Percentiles rank a stretch among this genome's conserved stretches.
Evolutionary conservation across 2,113 vertebrate species (phyloP).

Genomic region (Lanius ludovicianus): DNA sequence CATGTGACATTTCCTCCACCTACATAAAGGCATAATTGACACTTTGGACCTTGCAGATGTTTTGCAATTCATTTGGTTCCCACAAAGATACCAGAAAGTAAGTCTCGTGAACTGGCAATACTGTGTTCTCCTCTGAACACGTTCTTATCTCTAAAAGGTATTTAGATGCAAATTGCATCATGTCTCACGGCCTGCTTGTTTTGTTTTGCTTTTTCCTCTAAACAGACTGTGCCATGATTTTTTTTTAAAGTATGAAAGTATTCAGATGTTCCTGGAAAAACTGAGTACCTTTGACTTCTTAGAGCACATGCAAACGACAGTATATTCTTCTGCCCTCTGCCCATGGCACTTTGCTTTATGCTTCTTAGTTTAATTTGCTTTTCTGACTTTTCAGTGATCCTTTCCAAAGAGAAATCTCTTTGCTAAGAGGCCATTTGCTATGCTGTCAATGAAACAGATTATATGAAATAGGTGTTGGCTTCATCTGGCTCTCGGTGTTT

Average conservation of each 20-base stretch:
- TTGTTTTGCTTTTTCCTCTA: slow-evolving; percentile 19
- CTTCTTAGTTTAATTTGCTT: slow-evolving; percentile 40
- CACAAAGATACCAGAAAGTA: slow-evolving; percentile 70
- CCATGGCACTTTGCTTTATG: neutral
- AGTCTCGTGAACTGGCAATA: slow-evolving; percentile 61
- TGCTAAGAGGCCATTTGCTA: neutral
- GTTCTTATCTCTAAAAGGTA: slow-evolving; percentile 46
- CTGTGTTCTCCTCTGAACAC: slow-evolving; percentile 40
- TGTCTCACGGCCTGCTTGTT: neutral
- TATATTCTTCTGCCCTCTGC: neutral
- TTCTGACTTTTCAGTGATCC: neutral
- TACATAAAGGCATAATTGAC: slow-evolving; percentile 75
- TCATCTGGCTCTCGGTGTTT: neutral
- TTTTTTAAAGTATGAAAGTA: neutral
- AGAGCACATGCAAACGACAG: neutral
- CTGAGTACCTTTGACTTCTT: neutral
- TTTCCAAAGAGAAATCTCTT: neutral
- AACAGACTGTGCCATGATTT: neutral
- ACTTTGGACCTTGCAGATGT: slow-evolving; percentile 74
- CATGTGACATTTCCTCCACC: slow-evolving; percentile 71
- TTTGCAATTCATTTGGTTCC: slow-evolving; percentile 75
- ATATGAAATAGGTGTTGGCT: neutral
- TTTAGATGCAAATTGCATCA: slow-evolving; percentile 62
- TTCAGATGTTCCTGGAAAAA: neutral
- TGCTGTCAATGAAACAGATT: neutral